Evolutionary conservation across 2,888 invertebrate genomes (phyloP), one percentile per base, ranked within the genome.

Genomic region (Agrotis puta): DNA sequence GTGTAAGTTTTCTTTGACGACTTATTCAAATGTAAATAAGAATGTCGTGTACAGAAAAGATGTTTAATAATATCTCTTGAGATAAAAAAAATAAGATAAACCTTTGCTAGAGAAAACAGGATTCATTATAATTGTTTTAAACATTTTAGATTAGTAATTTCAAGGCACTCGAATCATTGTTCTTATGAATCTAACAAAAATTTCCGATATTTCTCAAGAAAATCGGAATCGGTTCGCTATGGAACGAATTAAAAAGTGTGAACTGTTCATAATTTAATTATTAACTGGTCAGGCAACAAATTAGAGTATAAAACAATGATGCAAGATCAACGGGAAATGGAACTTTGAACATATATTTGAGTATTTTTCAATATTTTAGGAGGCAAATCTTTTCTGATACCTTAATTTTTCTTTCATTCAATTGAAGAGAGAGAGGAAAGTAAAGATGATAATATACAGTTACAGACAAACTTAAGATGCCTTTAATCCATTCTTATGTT

Each of bases 271-370:
- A 65, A 68, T 33, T n/a, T 63, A 59, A 74, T 70, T 65, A 65
- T 65, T 65, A 65, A 59, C 20, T 57, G n/a, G 13, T 65, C 51
- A 51, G 64, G 39, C 62, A 57, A 51, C 20, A 76, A 79, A 70
- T 70, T 70, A 54, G 14, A 2, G 47, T 18, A 48, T 13, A 45
- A 48, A 45, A 6, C 11, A 62, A 64, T 79, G 47, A 62, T 13
- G 59, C 50, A 67, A 67, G 33, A 61, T 27, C 14, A 56, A 18
- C 16, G n/a, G 20, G 45, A 53, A 78, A 59, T 57, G 13, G 18
- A 14, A 33, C 48, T 53, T 4, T 54, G 63, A 47, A 59, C 16
- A 56, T 67, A 62, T 33, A 66, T 18, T 18, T 48, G 22, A 13
- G 39, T 4, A n/a, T n/a, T n/a, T n/a, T 64, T 20, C 20, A 61